phyloP scores from a whole-genome alignment of 2,113 vertebrate species.

The Cynocephalus volans region DNA sequence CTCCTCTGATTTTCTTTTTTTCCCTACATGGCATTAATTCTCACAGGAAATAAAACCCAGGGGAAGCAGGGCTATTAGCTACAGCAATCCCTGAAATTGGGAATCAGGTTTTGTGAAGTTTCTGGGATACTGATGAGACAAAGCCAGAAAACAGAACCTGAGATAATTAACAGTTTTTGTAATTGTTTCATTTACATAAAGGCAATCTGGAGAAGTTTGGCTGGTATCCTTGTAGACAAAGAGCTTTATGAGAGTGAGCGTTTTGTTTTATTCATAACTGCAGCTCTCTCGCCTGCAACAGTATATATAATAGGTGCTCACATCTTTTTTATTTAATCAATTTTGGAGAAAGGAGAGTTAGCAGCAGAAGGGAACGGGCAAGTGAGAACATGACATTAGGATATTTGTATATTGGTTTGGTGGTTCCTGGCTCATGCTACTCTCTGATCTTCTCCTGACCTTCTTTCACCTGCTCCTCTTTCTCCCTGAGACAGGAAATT shows the following conservation, averaged over 20 bases:
- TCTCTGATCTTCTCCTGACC: too few relatives aligned
- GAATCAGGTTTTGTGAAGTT: background rate
- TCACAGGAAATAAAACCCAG: conserved; percentile 34
- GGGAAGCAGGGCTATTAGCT: background rate
- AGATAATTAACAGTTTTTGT: background rate
- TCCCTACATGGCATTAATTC: background rate
- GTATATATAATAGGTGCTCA: background rate
- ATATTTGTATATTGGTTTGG: too few relatives aligned
- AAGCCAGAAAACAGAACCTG: conserved; percentile 1
- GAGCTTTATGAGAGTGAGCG: background rate
- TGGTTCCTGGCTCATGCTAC: too few relatives aligned
- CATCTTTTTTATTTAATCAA: background rate
- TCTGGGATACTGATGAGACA: background rate
- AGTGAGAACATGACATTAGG: background rate
- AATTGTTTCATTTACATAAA: background rate
- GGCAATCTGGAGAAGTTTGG: background rate
- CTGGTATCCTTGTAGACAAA: background rate
- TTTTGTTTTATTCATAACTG: background rate
- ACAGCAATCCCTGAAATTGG: background rate
- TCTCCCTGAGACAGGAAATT: too few relatives aligned
- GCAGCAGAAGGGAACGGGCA: background rate
- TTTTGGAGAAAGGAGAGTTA: background rate
- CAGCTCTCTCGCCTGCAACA: background rate
- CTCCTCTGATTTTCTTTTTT: conserved; percentile 28
- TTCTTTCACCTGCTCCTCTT: too few relatives aligned